phyloP scores from a whole-genome alignment of 2,888 invertebrate genomes.

The Gonocerus acuteangulatus region DNA sequence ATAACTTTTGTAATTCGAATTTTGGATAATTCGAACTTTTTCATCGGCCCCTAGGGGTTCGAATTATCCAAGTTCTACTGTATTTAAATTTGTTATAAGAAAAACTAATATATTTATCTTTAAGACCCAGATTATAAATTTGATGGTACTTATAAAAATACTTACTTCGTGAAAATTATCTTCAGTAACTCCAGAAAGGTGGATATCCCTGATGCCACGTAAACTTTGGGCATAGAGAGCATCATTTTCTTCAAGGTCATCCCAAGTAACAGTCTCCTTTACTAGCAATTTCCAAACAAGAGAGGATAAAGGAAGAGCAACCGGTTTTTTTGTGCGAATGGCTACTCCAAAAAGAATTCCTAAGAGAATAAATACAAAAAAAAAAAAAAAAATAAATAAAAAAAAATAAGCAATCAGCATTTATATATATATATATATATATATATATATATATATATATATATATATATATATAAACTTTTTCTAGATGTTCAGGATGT shows the following conservation, averaged over 20 bases:
- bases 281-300: conserved; percentile 56
- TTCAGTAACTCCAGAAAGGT: conserved; percentile 53
- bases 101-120: background rate
- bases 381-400: no score
- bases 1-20: no score
- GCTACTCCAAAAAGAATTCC: conserved; percentile 57
- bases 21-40: no score
- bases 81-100: background rate
- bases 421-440: no score
- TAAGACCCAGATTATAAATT: background rate
- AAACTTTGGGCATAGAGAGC: conserved; percentile 53
- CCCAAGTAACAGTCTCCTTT: conserved; percentile 51
- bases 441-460: no score
- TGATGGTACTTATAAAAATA: background rate
- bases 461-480: background rate
- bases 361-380: conserved; percentile 36
- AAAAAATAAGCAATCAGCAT: no score
- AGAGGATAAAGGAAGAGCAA: conserved; percentile 55
- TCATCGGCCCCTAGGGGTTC: no score
- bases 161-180: conserved; percentile 51
- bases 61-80: no score
- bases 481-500: background rate
- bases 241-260: conserved; percentile 56
- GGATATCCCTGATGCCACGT: conserved; percentile 53
- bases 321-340: conserved; percentile 57